Percentiles rank a stretch among this genome's conserved stretches.
These are phyloP conservation scores for Timandra comae DNA, from an alignment of 2,888 invertebrate genomes.

Conservation along the genomic window DNA sequence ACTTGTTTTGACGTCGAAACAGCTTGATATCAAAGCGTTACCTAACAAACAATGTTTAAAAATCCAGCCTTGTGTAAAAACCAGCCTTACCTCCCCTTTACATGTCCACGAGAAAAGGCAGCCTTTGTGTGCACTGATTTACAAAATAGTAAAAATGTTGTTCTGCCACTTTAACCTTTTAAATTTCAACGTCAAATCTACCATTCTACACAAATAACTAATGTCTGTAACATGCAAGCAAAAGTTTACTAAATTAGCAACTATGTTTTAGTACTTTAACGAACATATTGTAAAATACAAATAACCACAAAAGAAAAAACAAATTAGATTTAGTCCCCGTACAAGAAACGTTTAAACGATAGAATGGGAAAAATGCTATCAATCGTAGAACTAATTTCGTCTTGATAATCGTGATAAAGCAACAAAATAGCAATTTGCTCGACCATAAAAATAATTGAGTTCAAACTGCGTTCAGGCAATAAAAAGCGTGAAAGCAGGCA, in stretches of 20 bases:
- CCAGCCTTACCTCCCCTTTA: constrained; percentile 36
- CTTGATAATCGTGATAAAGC: constrained; percentile 73
- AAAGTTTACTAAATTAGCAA: too few relatives aligned
- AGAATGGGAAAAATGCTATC: constrained; percentile 48
- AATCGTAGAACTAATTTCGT: constrained; percentile 67
- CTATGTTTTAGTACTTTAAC: too few relatives aligned
- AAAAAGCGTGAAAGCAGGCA: constrained; percentile 74
- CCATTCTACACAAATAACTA: too few relatives aligned
- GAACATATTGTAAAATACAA: too few relatives aligned
- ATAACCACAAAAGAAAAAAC: too few relatives aligned
- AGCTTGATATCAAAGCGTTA: constrained; percentile 49
- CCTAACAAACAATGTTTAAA: constrained; percentile 41
- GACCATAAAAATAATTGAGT: constrained; percentile 76
- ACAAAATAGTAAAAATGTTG: neutral
- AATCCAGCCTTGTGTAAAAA: constrained; percentile 21
- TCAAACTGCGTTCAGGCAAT: constrained; percentile 74
- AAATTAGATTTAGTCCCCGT: too few relatives aligned
- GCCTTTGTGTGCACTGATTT: constrained; percentile 27
- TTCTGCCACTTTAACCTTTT: neutral
- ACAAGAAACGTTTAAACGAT: constrained; percentile 1
- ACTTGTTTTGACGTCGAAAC: constrained; percentile 39
- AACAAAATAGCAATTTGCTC: constrained; percentile 75
- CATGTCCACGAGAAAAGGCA: constrained; percentile 37
- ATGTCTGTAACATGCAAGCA: too few relatives aligned
- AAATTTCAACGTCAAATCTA: neutral